A percentile compares a stretch with the other conserved stretches of the same genome.
phyloP scores from a whole-genome alignment of 2,113 vertebrate species.

The Alouatta palliata region DNA sequence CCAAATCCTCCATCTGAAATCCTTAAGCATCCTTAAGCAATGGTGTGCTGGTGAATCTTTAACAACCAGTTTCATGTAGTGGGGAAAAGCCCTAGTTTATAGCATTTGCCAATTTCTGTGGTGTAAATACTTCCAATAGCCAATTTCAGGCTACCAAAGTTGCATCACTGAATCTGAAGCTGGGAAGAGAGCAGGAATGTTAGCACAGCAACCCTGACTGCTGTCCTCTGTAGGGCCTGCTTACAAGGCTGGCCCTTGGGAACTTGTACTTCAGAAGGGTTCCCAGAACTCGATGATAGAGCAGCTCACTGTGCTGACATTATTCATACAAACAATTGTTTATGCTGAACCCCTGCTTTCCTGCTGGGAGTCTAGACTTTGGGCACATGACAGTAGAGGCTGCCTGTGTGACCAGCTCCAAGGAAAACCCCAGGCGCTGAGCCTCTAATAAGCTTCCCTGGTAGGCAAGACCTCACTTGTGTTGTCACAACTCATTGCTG shows the following conservation, averaged over 20 bases:
- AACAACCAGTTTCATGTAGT: neutral
- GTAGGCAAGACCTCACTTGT: accelerated
- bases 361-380: neutral
- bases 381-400: accelerated
- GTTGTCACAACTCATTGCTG: neutral
- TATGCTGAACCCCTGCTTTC: neutral
- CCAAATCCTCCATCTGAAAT: neutral
- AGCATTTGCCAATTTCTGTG: neutral
- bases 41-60: neutral
- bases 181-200: neutral
- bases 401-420: neutral
- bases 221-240: neutral
- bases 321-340: neutral
- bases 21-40: neutral
- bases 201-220: neutral
- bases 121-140: neutral
- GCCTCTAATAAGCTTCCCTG: neutral
- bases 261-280: neutral
- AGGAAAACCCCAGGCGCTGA: neutral
- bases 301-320: neutral
- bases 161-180: neutral
- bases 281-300: neutral
- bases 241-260: neutral
- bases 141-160: neutral
- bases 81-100: neutral